Evolutionary conservation across 2,888 invertebrate species (phyloP), one percentile per base, ranked within the genome.

Genomic region (Philereme vetulata): DNA sequence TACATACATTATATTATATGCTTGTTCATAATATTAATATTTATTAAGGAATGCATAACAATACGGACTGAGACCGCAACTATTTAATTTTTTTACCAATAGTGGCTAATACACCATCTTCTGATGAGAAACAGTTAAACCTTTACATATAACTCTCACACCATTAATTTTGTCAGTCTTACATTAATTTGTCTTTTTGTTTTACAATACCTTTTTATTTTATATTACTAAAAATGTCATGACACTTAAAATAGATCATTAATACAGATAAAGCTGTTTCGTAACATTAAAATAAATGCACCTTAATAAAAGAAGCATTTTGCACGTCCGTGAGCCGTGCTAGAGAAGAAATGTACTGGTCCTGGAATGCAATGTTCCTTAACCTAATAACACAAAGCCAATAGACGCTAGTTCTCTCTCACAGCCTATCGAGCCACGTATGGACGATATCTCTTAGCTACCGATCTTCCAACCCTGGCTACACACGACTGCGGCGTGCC

Each of bases 281-380:
- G 10, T 54, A 48, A 49, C 5, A 8, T 35, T 33, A 42, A 43
- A 56, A 55, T 51, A 58, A 62, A 62, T 58, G 58, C 62, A 51
- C 44, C 33, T 38, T 36, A 38, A 36, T 21, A 21, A 40, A n/a
- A 46, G 21, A 45, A 55, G 40, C 54, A 44, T 44, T 36, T 42
- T 54, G 40, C 49, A 53, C 49, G 21, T 21, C 21, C 21, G 21
- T 46, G 52, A 33, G 35, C 34, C 51, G 48, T 54, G 51, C 55
- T 49, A 6, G n/a, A 47, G 47, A 54, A 59, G 5, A 45, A 54
- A 51, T 43, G 36, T 40, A 56, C 51, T 58, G 60, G 50, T 61
- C 61, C 43, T 48, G 64, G 66, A 62, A 68, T 64, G 66, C 56
- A 42, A 38, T 7, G 50, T 60, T 51, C 40, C 64, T 64, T 59